Percentiles rank a stretch among this genome's conserved stretches.
Evolutionary conservation across 2,888 invertebrate species (phyloP).

Genomic region (Diaphora mendica): DNA sequence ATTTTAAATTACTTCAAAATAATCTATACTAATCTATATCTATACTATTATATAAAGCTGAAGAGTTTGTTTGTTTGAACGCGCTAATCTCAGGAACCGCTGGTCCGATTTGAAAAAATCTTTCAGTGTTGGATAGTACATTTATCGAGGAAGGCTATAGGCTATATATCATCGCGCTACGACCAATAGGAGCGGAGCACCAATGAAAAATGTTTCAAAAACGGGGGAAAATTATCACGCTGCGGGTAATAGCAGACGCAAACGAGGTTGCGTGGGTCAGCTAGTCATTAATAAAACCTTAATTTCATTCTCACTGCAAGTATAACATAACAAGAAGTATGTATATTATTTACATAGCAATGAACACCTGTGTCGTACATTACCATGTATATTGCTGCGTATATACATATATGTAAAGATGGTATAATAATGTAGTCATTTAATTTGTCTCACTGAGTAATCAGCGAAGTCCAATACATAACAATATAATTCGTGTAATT

Average conservation of each 20-base stretch:
- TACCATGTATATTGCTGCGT: constrained; percentile 18
- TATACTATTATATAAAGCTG: no score
- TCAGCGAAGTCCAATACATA: constrained; percentile 63
- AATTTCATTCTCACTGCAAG: neutral
- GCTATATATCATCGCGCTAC: no score
- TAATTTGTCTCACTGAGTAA: constrained; percentile 60
- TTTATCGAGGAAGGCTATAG: no score
- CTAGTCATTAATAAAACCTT: neutral
- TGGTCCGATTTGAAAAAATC: no score
- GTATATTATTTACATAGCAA: constrained; percentile 18
- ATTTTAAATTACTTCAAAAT: neutral
- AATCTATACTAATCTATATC: neutral
- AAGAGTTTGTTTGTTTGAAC: no score
- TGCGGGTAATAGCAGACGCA: no score
- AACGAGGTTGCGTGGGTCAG: no score
- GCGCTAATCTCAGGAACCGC: no score
- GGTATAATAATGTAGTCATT: constrained; percentile 39
- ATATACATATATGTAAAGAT: constrained; percentile 9
- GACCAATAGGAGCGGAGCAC: no score
- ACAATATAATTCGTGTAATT: constrained; percentile 69
- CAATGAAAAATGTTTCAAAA: no score
- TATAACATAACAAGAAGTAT: neutral
- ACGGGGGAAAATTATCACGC: no score
- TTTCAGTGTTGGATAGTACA: no score
- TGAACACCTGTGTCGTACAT: constrained; percentile 27